Percentiles rank a stretch among this genome's conserved stretches.
Conservation (phyloP, 1,140 invertebrate species). For the Proctacanthus coquilletti region DNA sequence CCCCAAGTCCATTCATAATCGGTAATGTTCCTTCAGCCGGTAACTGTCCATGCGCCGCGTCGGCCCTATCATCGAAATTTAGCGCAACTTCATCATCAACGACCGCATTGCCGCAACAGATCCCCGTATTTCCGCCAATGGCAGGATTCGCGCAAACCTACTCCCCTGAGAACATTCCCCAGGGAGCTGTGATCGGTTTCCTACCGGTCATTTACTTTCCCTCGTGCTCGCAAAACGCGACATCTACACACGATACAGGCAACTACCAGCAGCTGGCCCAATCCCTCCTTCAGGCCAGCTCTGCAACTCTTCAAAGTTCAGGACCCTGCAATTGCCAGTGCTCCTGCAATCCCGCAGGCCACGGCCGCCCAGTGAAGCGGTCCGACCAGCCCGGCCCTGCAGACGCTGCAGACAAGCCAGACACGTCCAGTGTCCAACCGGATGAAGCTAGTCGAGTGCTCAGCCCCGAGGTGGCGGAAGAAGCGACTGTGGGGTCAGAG, state of each 20-base stretch:
- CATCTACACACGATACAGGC: constrained; percentile 1
- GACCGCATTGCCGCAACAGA: constrained; percentile 11
- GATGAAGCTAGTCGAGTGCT: no score
- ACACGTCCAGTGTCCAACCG: no score
- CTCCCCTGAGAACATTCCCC: constrained; percentile 29
- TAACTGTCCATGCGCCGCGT: constrained; percentile 14
- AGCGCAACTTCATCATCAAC: not conserved
- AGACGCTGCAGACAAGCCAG: no score
- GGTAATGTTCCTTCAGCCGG: constrained; percentile 1
- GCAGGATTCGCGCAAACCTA: constrained; percentile 24
- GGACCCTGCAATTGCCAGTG: no score
- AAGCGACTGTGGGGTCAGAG: no score
- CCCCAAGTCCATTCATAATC: not conserved
- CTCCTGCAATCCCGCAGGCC: no score
- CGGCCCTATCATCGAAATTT: constrained; percentile 18
- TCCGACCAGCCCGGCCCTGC: no score
- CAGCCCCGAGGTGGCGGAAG: no score
- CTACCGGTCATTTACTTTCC: constrained; percentile 43
- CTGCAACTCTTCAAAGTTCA: not conserved
- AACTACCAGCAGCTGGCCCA: constrained; percentile 23
- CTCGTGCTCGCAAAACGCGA: constrained; percentile 18
- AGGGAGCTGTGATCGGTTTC: constrained; percentile 36
- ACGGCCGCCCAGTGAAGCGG: no score
- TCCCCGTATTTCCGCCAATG: constrained; percentile 23
- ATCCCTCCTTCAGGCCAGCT: not conserved